phyloP scores from a whole-genome alignment of 1,140 invertebrate species.

The Neelides sp. region DNA sequence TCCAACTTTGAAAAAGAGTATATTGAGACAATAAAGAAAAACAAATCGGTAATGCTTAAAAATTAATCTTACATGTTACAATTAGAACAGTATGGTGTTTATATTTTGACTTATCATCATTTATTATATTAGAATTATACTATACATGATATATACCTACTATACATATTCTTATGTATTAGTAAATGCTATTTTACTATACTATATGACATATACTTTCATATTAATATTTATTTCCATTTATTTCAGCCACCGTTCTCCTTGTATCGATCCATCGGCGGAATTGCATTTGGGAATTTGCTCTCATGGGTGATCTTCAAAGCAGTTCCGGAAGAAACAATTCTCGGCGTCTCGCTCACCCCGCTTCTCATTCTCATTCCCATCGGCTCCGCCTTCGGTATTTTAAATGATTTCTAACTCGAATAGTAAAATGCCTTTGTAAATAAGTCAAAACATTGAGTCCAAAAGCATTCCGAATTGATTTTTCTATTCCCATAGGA shows the following conservation, averaged over 20 bases:
- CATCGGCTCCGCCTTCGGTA: constrained; percentile 58
- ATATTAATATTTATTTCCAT: constrained; percentile 20
- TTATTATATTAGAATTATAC: too few species aligned
- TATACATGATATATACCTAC: too few species aligned
- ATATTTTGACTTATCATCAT: too few species aligned
- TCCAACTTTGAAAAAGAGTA: constrained; percentile 53
- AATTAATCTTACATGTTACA: too few species aligned
- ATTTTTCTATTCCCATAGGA: too few species aligned
- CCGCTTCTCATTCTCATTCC: constrained; percentile 59
- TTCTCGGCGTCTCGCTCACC: constrained; percentile 53
- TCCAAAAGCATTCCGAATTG: too few species aligned
- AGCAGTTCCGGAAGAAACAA: constrained; percentile 62
- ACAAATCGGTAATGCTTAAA: constrained; percentile 48
- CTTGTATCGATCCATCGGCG: constrained; percentile 57
- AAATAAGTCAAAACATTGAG: too few species aligned
- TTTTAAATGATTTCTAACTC: constrained; percentile 31
- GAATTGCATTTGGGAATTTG: constrained; percentile 61
- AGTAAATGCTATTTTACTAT: too few species aligned
- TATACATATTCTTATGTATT: too few species aligned
- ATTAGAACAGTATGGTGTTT: too few species aligned
- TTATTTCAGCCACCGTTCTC: constrained; percentile 60
- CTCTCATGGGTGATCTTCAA: constrained; percentile 60
- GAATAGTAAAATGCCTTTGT: too few species aligned
- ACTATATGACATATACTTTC: too few species aligned
- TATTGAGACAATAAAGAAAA: constrained; percentile 45